phyloP scores from a whole-genome alignment of 1,140 invertebrate species.

The Babylonia areolata region DNA sequence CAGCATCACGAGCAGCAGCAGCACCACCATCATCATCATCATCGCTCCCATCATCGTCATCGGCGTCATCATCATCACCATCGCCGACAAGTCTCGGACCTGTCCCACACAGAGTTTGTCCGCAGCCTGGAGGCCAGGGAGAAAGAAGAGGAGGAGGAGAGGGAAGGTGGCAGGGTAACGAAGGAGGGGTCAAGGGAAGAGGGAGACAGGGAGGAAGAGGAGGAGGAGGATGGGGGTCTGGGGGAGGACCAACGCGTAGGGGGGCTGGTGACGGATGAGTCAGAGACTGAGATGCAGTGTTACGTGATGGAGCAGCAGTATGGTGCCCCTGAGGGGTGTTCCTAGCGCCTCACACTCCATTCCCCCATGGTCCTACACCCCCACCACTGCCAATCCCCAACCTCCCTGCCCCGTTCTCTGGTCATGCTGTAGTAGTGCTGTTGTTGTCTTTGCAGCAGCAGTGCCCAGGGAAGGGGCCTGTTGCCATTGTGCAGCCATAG shows the following conservation, averaged over 20 bases:
- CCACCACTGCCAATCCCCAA: not conserved
- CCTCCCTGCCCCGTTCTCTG: not conserved
- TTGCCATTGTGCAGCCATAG: not conserved
- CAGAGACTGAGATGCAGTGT: constrained; percentile 59
- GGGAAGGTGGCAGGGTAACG: too few species aligned
- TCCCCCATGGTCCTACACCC: too few species aligned
- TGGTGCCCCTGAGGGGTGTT: too few species aligned
- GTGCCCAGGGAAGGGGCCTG: not conserved
- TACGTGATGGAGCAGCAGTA: constrained; percentile 66
- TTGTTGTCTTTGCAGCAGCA: not conserved
- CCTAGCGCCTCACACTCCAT: constrained; percentile 20
- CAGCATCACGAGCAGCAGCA: not conserved
- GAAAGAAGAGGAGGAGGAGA: not conserved
- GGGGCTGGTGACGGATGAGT: constrained; percentile 23
- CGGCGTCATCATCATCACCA: constrained; percentile 16
- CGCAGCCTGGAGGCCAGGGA: not conserved
- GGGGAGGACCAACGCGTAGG: not conserved
- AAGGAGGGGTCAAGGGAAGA: not conserved
- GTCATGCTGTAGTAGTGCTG: not conserved
- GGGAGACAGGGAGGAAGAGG: not conserved
- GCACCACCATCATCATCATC: not conserved
- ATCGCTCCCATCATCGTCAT: not conserved
- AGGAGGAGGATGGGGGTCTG: not conserved
- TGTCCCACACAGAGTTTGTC: not conserved
- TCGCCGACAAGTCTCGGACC: constrained; percentile 14